A percentile compares a stretch with the other conserved stretches of the same genome.
Evolutionary conservation across 1,140 invertebrate species (phyloP).

Genomic region (Acromyrmex heyeri): DNA sequence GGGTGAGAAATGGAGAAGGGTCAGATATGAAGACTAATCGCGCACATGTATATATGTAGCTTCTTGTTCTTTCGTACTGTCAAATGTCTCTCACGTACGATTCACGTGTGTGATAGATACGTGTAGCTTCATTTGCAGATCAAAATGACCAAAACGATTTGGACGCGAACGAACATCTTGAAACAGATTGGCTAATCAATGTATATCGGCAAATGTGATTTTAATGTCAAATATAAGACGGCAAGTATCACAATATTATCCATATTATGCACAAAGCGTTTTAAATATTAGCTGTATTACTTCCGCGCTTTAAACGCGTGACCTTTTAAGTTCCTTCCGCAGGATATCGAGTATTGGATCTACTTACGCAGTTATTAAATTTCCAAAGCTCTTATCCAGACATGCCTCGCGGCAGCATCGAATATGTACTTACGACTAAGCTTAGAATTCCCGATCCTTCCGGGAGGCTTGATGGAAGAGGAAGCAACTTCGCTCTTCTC

Average conservation of each 20-base stretch:
- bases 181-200: not conserved
- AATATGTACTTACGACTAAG: constrained; percentile 63
- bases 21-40: constrained; percentile 7
- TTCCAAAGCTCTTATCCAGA: constrained; percentile 62
- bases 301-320: constrained; percentile 46
- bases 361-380: constrained; percentile 61
- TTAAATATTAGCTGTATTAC: constrained; percentile 14
- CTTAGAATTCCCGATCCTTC: constrained; percentile 61
- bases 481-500: constrained; percentile 57
- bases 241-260: not conserved
- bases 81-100: constrained; percentile 54
- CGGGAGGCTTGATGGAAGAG: constrained; percentile 56
- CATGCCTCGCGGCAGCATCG: constrained; percentile 51
- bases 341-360: constrained; percentile 60
- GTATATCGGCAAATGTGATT: constrained; percentile 1
- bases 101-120: constrained; percentile 35
- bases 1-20: not conserved
- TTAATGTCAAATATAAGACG: not conserved
- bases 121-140: constrained; percentile 32
- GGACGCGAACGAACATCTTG: constrained; percentile 42
- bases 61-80: constrained; percentile 11
- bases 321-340: constrained; percentile 40
- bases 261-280: not conserved
- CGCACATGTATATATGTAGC: not conserved
- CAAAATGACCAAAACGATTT: constrained; percentile 30